These are phyloP conservation scores for Palythoa heliodiscus DNA, from an alignment of 92 coral and sea anemone species.

Conservation along the genomic window DNA sequence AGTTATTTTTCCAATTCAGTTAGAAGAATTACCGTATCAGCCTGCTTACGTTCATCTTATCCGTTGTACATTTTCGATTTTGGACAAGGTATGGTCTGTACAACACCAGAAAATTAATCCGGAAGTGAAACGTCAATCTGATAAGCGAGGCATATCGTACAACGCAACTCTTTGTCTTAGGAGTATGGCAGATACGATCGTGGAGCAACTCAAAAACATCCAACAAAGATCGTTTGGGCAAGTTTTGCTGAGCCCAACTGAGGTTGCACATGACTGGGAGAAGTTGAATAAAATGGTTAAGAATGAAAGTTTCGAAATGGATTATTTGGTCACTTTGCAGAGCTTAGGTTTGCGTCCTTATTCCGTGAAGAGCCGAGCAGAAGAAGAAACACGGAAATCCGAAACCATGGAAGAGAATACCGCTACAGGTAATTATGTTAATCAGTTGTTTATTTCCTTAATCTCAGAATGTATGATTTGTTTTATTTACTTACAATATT, in stretches of 20 bases:
- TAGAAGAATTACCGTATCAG: slow-evolving; percentile 67
- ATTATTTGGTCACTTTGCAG: not conserved
- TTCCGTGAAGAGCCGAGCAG: not conserved
- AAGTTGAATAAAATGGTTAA: slow-evolving; percentile 16
- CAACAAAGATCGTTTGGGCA: slow-evolving; percentile 34
- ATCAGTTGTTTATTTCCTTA: too few relatives aligned
- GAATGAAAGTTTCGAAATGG: not conserved
- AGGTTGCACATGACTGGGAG: slow-evolving; percentile 60
- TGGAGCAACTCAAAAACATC: slow-evolving; percentile 32
- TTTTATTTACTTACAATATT: too few relatives aligned
- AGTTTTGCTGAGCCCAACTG: slow-evolving; percentile 68
- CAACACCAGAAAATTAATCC: slow-evolving; percentile 12
- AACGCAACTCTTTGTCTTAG: slow-evolving; percentile 61
- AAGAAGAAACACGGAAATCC: not conserved
- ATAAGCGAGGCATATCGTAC: slow-evolving; percentile 33
- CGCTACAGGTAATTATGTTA: too few relatives aligned
- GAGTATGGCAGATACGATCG: slow-evolving; percentile 53
- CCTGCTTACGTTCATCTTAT: slow-evolving; percentile 83
- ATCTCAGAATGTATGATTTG: too few relatives aligned
- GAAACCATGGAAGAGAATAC: not conserved
- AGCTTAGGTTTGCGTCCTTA: not conserved
- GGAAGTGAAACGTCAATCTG: slow-evolving; percentile 38
- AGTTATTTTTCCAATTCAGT: slow-evolving; percentile 69
- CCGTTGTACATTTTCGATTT: slow-evolving; percentile 69
- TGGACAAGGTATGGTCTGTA: slow-evolving; percentile 59